Evolutionary conservation across 2,888 invertebrate species (phyloP).

Genomic region (Gnatocerus cornutus): DNA sequence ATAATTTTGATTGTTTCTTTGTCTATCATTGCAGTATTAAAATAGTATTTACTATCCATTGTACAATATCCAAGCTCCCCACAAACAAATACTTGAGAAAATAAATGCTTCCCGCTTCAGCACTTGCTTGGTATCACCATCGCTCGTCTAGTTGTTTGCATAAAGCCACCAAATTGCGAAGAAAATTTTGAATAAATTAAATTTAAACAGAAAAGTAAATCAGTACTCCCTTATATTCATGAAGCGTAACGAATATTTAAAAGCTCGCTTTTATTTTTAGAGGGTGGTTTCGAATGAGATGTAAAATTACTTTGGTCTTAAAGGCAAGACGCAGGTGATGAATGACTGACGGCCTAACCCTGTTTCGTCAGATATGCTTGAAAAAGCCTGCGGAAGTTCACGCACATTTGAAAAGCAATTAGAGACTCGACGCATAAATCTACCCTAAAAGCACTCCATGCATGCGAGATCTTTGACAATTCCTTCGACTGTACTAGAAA

Average conservation of each 20-base stretch:
- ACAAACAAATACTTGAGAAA: too few relatives aligned
- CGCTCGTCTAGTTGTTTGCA: background rate
- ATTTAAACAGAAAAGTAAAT: slow-evolving; percentile 31
- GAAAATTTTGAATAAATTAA: slow-evolving; percentile 11
- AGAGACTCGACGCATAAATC: slow-evolving; percentile 31
- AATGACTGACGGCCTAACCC: slow-evolving; percentile 13
- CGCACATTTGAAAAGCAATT: slow-evolving; percentile 34
- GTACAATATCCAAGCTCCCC: too few relatives aligned
- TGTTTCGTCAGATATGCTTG: slow-evolving; percentile 27
- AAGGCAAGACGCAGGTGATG: slow-evolving; percentile 25
- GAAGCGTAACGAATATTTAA: slow-evolving; percentile 34
- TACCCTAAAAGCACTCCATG: slow-evolving; percentile 3
- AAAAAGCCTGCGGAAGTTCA: slow-evolving; percentile 13
- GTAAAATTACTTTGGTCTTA: slow-evolving; percentile 19
- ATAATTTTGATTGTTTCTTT: too few relatives aligned
- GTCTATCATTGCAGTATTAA: too few relatives aligned
- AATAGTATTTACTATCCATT: too few relatives aligned
- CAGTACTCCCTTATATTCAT: slow-evolving; percentile 19
- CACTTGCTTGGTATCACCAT: too few relatives aligned
- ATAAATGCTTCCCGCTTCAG: too few relatives aligned
- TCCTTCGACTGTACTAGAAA: background rate
- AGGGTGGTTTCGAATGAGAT: slow-evolving; percentile 35
- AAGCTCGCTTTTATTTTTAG: slow-evolving; percentile 24
- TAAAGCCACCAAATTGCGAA: background rate
- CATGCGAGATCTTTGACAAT: slow-evolving; percentile 13